Conservation (phyloP, 2,888 invertebrate species). For the Agriotes lineatus region DNA sequence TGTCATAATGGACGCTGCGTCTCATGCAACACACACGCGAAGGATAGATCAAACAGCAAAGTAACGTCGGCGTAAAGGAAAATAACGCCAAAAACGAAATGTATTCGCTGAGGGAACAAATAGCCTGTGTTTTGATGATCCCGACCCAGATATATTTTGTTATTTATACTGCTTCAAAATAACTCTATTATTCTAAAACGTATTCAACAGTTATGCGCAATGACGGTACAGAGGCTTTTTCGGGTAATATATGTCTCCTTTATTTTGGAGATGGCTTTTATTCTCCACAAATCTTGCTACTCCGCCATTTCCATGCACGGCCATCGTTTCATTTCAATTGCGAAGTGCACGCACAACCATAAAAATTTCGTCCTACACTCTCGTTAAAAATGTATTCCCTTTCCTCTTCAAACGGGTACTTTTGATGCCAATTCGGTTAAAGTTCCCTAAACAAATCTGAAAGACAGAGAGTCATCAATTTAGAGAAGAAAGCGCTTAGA, state of each 20-base stretch:
- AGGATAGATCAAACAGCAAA: slow-evolving; percentile 16
- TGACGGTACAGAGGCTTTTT: slow-evolving; percentile 22
- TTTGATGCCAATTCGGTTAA: not conserved
- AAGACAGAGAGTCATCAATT: not conserved
- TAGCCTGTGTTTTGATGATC: slow-evolving; percentile 34
- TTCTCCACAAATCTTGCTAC: slow-evolving; percentile 36
- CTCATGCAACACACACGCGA: slow-evolving; percentile 11
- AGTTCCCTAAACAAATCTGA: not conserved
- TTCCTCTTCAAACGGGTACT: not conserved
- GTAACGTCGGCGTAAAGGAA: slow-evolving; percentile 12
- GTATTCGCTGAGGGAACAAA: slow-evolving; percentile 36
- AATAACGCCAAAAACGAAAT: slow-evolving; percentile 22
- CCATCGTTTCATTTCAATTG: slow-evolving; percentile 13
- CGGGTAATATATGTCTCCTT: slow-evolving; percentile 21
- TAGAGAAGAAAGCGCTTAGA: not conserved
- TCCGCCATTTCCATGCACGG: slow-evolving; percentile 15
- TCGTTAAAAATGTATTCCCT: too few species aligned
- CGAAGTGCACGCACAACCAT: slow-evolving; percentile 2
- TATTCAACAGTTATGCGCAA: slow-evolving; percentile 42
- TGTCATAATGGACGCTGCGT: slow-evolving; percentile 23
- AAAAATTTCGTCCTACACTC: too few species aligned
- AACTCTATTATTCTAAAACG: slow-evolving; percentile 39
- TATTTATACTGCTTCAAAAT: slow-evolving; percentile 38
- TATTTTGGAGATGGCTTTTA: slow-evolving; percentile 35
- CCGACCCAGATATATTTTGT: slow-evolving; percentile 32